Percentiles rank a stretch among this genome's conserved stretches.
Evolutionary conservation across 2,797 vertebrate genomes (phyloP).

Genomic region (Babyrousa celebensis): DNA sequence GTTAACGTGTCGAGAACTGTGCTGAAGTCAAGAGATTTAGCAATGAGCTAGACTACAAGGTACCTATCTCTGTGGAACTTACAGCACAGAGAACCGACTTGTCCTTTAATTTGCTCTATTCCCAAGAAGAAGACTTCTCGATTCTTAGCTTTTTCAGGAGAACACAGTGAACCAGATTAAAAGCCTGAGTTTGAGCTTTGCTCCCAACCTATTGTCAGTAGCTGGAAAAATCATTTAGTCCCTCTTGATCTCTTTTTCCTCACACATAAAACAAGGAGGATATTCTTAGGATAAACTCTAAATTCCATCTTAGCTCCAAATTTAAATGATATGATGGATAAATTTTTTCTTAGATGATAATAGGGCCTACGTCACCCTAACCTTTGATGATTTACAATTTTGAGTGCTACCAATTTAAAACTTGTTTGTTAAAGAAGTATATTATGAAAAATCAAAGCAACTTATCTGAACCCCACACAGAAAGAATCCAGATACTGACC

Average conservation of each 20-base stretch:
- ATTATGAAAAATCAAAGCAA: slow-evolving; percentile 83
- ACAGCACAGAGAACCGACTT: neutral
- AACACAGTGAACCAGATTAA: slow-evolving; percentile 24
- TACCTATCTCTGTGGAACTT: neutral
- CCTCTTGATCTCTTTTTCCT: slow-evolving; percentile 29
- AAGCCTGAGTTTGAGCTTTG: slow-evolving; percentile 40
- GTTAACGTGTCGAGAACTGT: neutral
- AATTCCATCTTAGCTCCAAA: neutral
- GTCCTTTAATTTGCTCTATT: slow-evolving; percentile 22
- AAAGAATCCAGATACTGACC: slow-evolving; percentile 69
- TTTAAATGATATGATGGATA: neutral
- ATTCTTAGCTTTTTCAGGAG: slow-evolving; percentile 64
- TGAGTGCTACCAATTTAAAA: slow-evolving; percentile 83
- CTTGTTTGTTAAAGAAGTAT: slow-evolving; percentile 81
- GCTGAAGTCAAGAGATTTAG: neutral
- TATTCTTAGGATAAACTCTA: neutral
- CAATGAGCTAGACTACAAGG: neutral
- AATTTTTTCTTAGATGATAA: neutral
- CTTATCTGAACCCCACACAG: slow-evolving; percentile 66
- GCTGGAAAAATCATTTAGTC: slow-evolving; percentile 2
- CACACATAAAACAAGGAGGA: neutral
- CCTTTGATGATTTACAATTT: slow-evolving; percentile 86
- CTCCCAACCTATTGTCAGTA: neutral
- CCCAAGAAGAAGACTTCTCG: neutral
- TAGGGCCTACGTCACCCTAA: slow-evolving; percentile 86